phyloP scores from a whole-genome alignment of 2,888 invertebrate genomes.

The Marronus borbonicus region DNA sequence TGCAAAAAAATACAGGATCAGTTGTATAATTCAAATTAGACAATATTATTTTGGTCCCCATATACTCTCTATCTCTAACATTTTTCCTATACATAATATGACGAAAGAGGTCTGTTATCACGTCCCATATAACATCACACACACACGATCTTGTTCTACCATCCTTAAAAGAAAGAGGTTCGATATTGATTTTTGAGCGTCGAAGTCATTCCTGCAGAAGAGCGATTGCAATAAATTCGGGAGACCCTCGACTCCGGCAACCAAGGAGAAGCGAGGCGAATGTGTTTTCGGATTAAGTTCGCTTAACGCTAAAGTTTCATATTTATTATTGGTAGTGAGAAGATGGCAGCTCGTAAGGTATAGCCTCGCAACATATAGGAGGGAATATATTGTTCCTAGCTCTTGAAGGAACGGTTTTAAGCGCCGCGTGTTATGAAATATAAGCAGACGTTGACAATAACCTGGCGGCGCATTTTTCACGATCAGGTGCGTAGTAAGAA shows the following conservation, averaged over 20 bases:
- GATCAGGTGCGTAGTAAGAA: too few relatives aligned
- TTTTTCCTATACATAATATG: too few relatives aligned
- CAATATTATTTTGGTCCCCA: too few relatives aligned
- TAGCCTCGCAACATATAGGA: not conserved
- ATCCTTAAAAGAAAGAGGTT: conserved; percentile 8
- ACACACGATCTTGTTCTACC: not conserved
- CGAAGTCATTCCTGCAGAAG: conserved; percentile 36
- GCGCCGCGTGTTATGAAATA: conserved; percentile 21
- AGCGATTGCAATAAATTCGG: conserved; percentile 36
- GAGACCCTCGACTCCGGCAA: conserved; percentile 20
- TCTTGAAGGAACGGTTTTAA: not conserved
- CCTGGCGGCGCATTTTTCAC: not conserved
- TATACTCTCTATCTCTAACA: too few relatives aligned
- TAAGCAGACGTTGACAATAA: conserved; percentile 7
- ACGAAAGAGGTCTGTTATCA: too few relatives aligned
- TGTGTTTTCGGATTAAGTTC: conserved; percentile 39
- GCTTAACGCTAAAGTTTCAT: conserved; percentile 39
- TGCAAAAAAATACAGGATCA: too few relatives aligned
- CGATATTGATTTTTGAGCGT: conserved; percentile 28
- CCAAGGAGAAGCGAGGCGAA: conserved; percentile 11
- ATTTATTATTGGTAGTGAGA: conserved; percentile 33
- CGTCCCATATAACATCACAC: not conserved
- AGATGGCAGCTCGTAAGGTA: conserved; percentile 10
- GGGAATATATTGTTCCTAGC: too few relatives aligned
- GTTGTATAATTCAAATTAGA: too few relatives aligned